These are phyloP conservation scores for Gymnorhina tibicen DNA, from an alignment of 2,113 vertebrate species.

Conservation along the genomic window DNA sequence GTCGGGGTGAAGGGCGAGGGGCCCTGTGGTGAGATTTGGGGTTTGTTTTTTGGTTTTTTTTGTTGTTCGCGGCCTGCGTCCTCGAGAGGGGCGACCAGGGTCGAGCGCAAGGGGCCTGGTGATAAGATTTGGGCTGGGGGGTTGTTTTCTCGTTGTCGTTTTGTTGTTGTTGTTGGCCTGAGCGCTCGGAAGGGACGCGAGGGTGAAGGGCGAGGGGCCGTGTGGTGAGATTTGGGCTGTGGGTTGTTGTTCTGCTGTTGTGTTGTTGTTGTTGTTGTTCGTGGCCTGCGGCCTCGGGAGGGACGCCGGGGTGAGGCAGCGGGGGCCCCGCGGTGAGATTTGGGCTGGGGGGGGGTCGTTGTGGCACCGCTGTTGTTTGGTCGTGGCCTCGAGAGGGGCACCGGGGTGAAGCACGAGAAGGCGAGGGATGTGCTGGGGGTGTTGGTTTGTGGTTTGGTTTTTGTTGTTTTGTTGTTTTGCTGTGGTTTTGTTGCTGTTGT, in stretches of 20 bases:
- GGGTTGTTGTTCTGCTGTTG: not conserved
- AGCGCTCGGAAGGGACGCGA: not conserved
- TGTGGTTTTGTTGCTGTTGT: too few relatives aligned
- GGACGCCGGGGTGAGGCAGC: not conserved
- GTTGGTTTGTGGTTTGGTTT: not conserved
- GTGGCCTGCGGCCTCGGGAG: not conserved
- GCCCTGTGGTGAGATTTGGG: not conserved
- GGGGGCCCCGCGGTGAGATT: not conserved
- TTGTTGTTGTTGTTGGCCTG: not conserved
- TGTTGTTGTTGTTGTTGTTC: not conserved
- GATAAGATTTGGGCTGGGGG: not conserved
- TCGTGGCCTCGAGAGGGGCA: constrained; percentile 79
- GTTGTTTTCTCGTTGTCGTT: too few relatives aligned
- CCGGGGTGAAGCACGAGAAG: constrained; percentile 77
- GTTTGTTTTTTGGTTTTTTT: too few relatives aligned
- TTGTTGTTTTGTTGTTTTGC: too few relatives aligned
- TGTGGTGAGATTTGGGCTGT: not conserved
- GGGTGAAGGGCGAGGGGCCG: not conserved
- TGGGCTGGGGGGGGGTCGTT: not conserved
- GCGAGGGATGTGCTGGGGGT: not conserved
- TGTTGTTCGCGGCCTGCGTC: too few relatives aligned
- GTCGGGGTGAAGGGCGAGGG: rapidly evolving
- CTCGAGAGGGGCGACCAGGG: too few relatives aligned
- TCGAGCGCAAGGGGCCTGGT: not conserved
- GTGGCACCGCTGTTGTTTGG: not conserved